Base-by-base conservation (phyloP, 2,113 vertebrate genomes). In the Bubo blakistoni region DNA sequence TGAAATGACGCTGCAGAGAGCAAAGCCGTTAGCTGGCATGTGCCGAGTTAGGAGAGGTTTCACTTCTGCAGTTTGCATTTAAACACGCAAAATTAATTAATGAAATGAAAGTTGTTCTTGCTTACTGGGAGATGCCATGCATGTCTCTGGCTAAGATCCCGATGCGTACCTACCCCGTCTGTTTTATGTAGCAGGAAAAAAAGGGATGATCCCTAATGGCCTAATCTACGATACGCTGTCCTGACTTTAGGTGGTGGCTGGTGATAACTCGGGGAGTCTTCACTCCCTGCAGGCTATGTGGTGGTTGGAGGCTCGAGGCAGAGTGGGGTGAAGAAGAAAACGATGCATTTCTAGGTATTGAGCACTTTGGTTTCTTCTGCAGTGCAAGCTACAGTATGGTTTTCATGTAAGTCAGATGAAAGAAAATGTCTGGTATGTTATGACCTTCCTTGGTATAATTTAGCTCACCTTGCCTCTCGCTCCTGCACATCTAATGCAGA, bases 1-100 rank as follows among this genome's bases (percentile, higher is more conserved):
- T 90, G 92, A 95, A 97, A 91, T 96, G 73, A 80, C 91, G n/a
- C 38, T 93, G 63, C 29, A 55, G 69, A 90, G 69, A 96, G 72
- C 81, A 65, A 49, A 92, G 67, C 70, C 81, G 55, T 63, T 74
- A 81, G 54, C 51, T 54, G 74, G 66, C 70, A 40, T 27, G 84
- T 4, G 6, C 71, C 3, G 6, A 73, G 77, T 32, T 81, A 54
- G 76, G 49, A 59, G 15, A 83, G 63, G 54, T 65, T 91, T 77
- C 66, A 3, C 59, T 90, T 58, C 47, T 88, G 74, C 24, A 5
- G 80, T 93, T 78, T 72, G n/a, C 61, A 70, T 91, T 91, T 54
- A 62, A 95, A 88, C 49, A 55, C 3, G 11, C 86, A 65, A 63
- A 81, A 73, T 88, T 25, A 49, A 88, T 81, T 73, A 66, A 18